phyloP scores from a whole-genome alignment of 2,113 vertebrate genomes.

The Hemiscyllium ocellatum region DNA sequence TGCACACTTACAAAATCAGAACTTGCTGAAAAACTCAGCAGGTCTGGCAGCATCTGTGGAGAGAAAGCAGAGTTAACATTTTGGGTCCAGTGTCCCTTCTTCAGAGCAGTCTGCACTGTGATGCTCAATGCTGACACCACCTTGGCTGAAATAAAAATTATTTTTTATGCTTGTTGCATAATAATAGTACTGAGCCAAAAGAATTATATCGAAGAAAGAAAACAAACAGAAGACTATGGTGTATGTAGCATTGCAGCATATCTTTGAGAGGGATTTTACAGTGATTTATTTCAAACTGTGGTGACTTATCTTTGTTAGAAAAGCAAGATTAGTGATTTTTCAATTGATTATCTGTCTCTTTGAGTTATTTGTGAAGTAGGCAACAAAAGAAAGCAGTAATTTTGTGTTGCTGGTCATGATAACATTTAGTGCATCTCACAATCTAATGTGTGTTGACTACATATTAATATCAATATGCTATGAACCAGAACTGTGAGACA shows the following conservation, averaged over 20 bases:
- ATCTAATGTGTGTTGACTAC: constrained; percentile 48
- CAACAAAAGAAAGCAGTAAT: neutral
- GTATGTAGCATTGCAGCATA: neutral
- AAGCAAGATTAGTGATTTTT: neutral
- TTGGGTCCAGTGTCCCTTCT: too few relatives aligned
- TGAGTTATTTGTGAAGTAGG: neutral
- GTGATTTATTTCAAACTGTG: neutral
- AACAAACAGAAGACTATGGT: neutral
- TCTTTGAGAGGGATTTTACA: neutral
- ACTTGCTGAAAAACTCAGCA: too few relatives aligned
- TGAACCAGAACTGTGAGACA: constrained; percentile 48
- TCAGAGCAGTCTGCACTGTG: too few relatives aligned
- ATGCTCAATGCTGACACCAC: neutral
- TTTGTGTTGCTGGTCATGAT: neutral
- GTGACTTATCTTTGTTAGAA: neutral
- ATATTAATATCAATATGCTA: constrained; percentile 47
- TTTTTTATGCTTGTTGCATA: neutral
- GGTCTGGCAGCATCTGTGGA: too few relatives aligned
- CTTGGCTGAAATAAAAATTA: neutral
- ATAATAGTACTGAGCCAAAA: neutral
- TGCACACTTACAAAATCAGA: neutral
- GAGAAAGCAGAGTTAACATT: too few relatives aligned
- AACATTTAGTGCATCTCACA: neutral
- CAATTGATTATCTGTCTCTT: neutral
- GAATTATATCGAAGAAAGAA: neutral